Evolutionary conservation across 2,113 vertebrate species (phyloP).

Genomic region (Hiodon tergisus): DNA sequence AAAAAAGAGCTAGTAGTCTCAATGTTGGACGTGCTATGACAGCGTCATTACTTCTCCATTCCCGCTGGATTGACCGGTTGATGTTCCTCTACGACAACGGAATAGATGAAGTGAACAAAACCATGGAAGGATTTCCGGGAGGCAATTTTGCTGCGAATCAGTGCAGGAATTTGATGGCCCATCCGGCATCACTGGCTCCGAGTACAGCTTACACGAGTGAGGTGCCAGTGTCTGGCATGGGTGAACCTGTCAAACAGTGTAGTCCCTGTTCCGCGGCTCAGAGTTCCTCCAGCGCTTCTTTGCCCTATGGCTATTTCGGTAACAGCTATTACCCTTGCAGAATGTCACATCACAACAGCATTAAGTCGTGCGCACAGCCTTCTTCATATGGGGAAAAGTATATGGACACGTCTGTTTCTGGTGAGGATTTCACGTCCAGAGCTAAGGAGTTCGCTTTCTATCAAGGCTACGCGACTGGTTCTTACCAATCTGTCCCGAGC

Average conservation of each 20-base stretch:
- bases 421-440: conserved; percentile 87
- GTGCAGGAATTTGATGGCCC: conserved; percentile 93
- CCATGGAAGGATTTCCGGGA: conserved; percentile 88
- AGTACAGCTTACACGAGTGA: conserved; percentile 75
- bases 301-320: conserved; percentile 97
- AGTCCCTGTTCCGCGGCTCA: conserved; percentile 91
- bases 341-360: conserved; percentile 83
- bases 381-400: conserved; percentile 87
- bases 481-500: conserved; percentile 88
- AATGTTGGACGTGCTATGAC: conserved; percentile 98
- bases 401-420: conserved; percentile 84
- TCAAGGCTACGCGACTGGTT: conserved; percentile 85
- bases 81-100: conserved; percentile 98
- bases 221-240: conserved; percentile 78
- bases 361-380: conserved; percentile 87
- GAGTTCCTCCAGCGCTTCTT: conserved; percentile 81
- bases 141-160: conserved; percentile 87
- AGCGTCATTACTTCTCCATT: conserved; percentile 95
- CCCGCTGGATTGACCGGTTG: conserved; percentile 97
- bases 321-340: conserved; percentile 94
- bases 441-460: conserved; percentile 98
- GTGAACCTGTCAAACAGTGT: conserved; percentile 91
- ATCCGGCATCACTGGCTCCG: conserved; percentile 83
- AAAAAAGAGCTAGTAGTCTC: conserved; percentile 90
- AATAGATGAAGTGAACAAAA: conserved; percentile 90